Base-by-base conservation (phyloP, 2,888 invertebrate species). In the Drosophila multiciliata region DNA sequence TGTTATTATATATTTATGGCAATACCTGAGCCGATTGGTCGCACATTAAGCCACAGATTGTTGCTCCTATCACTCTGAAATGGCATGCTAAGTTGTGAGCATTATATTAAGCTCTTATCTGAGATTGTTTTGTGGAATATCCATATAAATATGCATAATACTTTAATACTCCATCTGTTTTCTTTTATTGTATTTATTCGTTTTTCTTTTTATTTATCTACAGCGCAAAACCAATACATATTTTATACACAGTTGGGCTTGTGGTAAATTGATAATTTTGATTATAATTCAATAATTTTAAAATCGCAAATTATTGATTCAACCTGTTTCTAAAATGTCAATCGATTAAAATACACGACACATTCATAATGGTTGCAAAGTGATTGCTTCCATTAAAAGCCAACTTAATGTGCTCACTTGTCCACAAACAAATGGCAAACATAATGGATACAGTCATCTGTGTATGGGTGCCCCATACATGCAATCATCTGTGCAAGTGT, bases 71-170 rank as follows among this genome's bases (percentile, higher is more conserved):
- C 52, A 15, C 11, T 49, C 70, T 73, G 69, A 69, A 69, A 73
- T 85, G 58, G 59, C 70, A 75, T 82, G 83, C 74, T 83, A 82
- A 83, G 87, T 82, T 82, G 74, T 57, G 68, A 61, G 58, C 57
- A 76, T 78, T 86, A 82, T 70, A 65, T 68, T 69, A 67, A 58
- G 70, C 66, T 68, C 72, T 64, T 73, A 73, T 70, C 63, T 63
- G 49, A 20, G 40, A 63, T 38, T 54, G 54, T 42, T 60, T 62
- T 29, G 29, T n/a, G 26, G 8, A 38, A 29, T 17, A 26, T 7
- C 12, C 12, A 40, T 15, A 20, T 29, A 32, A 29, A 29, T 32
- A 40, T 8, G 12, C 26, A 53, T 45, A 23, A 15, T 3, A 23
- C 23, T 45, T 15, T 45, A 45, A 8, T 12, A 15, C 4, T 45